Evolutionary conservation across 1,140 invertebrate genomes (phyloP), one percentile per base, ranked within the genome.

Genomic region (Solenopsis invicta): DNA sequence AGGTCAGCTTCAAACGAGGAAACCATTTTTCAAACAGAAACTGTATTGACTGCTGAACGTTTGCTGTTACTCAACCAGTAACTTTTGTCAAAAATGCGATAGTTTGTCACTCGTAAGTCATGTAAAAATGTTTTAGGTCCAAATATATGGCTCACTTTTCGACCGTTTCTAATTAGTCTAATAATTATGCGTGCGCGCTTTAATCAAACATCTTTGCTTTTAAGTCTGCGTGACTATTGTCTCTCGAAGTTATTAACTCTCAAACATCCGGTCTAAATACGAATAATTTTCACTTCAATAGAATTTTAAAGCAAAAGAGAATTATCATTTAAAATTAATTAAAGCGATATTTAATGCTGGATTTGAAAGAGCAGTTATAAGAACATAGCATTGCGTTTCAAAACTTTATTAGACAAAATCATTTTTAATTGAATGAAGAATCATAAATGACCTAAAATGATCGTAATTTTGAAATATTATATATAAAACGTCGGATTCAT

Each of bases 361-460:
- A 45, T 52, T 62, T 37, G 29, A 66, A 50, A 66, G 37, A 64
- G 9, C 34, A 18, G 16, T 78, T 6, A 21, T 34, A 37, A 64
- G 13, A 48, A 62, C 6, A 21, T 48, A 29, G 12, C 12, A 10
- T n/a, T 34, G 9, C 9, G 21, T 37, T 0, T 5, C 9, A 41
- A 59, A 41, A n/a, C 10, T 48, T 48, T 45, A 34, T 21, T 48
- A 45, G 50, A 18, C 4, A 48, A 64, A 48, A 2, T 10, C 37
- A 48, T 29, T 62, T 12, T 77, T 45, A 77, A 77, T 77, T 64
- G 18, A 45, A 48, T 61, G 37, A 78, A 64, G 18, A 78, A 78
- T 64, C 24, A n/a, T 21, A 62, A 9, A 62, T n/a, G n/a, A 62
- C 24, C 48, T 54, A n/a, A 48, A 45, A 37, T 48, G 6, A 16